A percentile compares a stretch with the other conserved stretches of the same genome.
Evolutionary conservation across 1,140 invertebrate genomes (phyloP).

Genomic region (Neodiprion fabricii): DNA sequence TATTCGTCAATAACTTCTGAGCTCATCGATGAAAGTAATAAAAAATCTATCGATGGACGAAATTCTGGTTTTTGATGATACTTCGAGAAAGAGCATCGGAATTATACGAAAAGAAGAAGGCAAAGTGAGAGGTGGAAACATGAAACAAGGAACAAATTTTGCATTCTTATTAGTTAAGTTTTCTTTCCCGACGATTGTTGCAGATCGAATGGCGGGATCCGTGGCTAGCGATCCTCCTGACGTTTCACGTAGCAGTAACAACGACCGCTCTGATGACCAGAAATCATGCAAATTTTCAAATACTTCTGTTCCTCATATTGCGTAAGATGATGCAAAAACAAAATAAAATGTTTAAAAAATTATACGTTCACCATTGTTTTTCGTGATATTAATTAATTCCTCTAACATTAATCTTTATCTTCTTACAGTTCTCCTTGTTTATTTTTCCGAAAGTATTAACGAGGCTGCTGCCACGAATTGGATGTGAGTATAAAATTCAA

Average conservation of each 20-base stretch:
- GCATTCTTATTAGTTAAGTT: slow-evolving; percentile 57
- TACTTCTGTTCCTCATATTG: slow-evolving; percentile 79
- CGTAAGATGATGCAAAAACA: slow-evolving; percentile 67
- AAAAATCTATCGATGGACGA: no score
- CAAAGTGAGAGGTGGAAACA: no score
- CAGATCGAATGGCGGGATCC: slow-evolving; percentile 91
- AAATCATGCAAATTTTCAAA: slow-evolving; percentile 87
- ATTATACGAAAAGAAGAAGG: no score
- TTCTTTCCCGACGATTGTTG: slow-evolving; percentile 42
- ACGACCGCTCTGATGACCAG: slow-evolving; percentile 80
- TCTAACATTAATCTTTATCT: slow-evolving; percentile 39
- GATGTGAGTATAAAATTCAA: slow-evolving; percentile 61
- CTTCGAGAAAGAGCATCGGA: no score
- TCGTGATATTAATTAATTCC: slow-evolving; percentile 28
- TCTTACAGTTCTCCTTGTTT: slow-evolving; percentile 80
- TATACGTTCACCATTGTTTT: neutral
- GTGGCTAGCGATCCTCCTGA: slow-evolving; percentile 78
- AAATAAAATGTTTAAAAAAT: slow-evolving; percentile 12
- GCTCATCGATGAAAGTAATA: no score
- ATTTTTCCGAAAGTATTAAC: slow-evolving; percentile 89
- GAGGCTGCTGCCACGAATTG: slow-evolving; percentile 85
- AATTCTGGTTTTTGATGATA: no score
- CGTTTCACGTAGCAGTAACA: slow-evolving; percentile 79
- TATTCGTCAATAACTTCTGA: no score
- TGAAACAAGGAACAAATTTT: slow-evolving; percentile 60